Evolutionary conservation across 2,888 invertebrate species (phyloP).

Genomic region (Lithophane semibrunnea): DNA sequence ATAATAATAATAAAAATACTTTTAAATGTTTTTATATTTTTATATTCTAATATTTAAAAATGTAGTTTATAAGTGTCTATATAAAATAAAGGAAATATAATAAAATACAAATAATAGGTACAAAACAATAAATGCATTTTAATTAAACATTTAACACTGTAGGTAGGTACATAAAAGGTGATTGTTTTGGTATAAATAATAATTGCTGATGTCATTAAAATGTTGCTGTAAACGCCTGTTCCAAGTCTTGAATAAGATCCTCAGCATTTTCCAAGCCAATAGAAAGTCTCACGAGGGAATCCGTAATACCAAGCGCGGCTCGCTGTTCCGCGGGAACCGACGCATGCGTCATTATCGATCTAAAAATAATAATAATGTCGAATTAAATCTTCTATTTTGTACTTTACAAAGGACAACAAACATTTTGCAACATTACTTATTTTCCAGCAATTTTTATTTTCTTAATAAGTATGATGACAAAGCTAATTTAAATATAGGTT

Average conservation of each 20-base stretch:
- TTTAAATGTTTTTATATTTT: too few relatives aligned
- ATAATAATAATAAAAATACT: too few relatives aligned
- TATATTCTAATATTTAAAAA: too few relatives aligned
- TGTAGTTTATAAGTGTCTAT: too few relatives aligned
- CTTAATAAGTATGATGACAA: too few relatives aligned
- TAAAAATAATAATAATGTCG: neutral
- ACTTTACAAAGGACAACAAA: too few relatives aligned
- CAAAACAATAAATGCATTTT: too few relatives aligned
- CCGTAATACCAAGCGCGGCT: constrained; percentile 94
- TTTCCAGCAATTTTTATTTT: neutral
- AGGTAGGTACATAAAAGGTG: too few relatives aligned
- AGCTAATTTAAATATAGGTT: neutral
- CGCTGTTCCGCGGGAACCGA: constrained; percentile 81
- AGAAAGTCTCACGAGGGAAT: constrained; percentile 96
- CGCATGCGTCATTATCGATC: constrained; percentile 43
- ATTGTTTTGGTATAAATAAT: neutral
- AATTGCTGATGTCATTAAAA: constrained; percentile 61
- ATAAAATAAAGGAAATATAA: too few relatives aligned
- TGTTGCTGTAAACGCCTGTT: constrained; percentile 93
- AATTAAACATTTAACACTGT: too few relatives aligned
- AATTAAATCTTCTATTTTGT: neutral
- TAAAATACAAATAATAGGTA: too few relatives aligned
- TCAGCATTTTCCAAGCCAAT: constrained; percentile 96
- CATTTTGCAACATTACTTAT: neutral
- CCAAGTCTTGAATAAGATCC: constrained; percentile 96